Percentiles rank a stretch among this genome's conserved stretches.
These are phyloP conservation scores for Sminthopsis crassicaudata DNA, from an alignment of 2,113 vertebrate species.

Conservation along the genomic window DNA sequence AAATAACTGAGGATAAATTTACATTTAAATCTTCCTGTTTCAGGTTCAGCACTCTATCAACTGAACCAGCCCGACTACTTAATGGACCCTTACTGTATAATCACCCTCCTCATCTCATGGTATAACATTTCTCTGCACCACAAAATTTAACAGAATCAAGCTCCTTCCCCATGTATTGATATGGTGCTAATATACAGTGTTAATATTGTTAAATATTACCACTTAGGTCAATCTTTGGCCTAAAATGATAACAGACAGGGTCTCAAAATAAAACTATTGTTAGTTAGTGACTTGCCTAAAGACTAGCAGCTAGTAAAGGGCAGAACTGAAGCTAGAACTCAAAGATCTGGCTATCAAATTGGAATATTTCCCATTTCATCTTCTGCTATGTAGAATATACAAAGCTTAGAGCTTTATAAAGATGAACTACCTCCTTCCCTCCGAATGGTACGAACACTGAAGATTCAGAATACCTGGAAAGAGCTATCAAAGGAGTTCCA, in stretches of 20 bases:
- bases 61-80: background rate
- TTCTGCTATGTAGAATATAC: no score
- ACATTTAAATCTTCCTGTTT: background rate
- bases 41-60: background rate
- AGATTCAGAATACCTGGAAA: background rate
- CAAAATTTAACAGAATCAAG: background rate
- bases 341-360: rapidly evolving
- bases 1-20: background rate
- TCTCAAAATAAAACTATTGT: background rate
- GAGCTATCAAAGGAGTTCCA: no score
- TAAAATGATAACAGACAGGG: background rate
- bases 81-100: background rate
- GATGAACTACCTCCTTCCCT: no score
- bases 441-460: background rate
- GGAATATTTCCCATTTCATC: no score
- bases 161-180: background rate
- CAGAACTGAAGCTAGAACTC: background rate
- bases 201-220: background rate
- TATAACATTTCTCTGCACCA: background rate
- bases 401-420: no score
- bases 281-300: background rate
- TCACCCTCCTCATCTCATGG: background rate
- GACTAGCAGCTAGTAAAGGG: background rate
- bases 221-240: background rate
- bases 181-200: background rate